These are phyloP conservation scores for Philonicus albiceps DNA, from an alignment of 2,888 invertebrate genomes.

Conservation along the genomic window DNA sequence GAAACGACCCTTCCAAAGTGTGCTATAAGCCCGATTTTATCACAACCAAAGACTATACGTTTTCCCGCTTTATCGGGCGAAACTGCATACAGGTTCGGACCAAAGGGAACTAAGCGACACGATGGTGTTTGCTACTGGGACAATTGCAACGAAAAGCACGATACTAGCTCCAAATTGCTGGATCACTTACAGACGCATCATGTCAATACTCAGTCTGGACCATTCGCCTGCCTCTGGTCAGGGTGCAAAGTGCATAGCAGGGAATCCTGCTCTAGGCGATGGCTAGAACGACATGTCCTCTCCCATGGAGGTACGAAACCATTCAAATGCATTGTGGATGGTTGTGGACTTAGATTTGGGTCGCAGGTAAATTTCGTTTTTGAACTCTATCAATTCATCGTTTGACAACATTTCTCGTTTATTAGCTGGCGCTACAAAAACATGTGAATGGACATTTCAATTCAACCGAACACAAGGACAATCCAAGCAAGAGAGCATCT, in stretches of 20 bases:
- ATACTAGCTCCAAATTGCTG: conserved; percentile 80
- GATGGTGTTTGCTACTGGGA: conserved; percentile 80
- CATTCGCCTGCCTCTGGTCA: conserved; percentile 90
- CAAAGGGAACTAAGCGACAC: conserved; percentile 61
- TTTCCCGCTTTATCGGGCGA: conserved; percentile 71
- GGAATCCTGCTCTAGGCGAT: conserved; percentile 89
- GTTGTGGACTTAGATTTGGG: conserved; percentile 87
- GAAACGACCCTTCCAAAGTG: conserved; percentile 54
- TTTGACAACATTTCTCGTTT: background rate
- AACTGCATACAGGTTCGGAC: conserved; percentile 58
- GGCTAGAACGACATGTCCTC: conserved; percentile 92
- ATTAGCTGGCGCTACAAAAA: conserved; percentile 77
- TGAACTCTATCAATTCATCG: background rate
- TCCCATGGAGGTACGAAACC: conserved; percentile 93
- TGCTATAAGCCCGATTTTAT: conserved; percentile 77
- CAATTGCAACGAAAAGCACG: conserved; percentile 80
- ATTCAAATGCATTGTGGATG: conserved; percentile 94
- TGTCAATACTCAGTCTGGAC: conserved; percentile 85
- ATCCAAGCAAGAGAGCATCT: conserved; percentile 72
- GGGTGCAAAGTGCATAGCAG: conserved; percentile 94
- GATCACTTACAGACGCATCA: conserved; percentile 88
- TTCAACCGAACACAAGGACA: conserved; percentile 66
- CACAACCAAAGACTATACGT: conserved; percentile 82
- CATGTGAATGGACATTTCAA: conserved; percentile 94
- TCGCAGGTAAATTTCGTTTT: conserved; percentile 72